Evolutionary conservation across 2,888 invertebrate species (phyloP), one percentile per base, ranked within the genome.

Genomic region (Drosophila antonietae): DNA sequence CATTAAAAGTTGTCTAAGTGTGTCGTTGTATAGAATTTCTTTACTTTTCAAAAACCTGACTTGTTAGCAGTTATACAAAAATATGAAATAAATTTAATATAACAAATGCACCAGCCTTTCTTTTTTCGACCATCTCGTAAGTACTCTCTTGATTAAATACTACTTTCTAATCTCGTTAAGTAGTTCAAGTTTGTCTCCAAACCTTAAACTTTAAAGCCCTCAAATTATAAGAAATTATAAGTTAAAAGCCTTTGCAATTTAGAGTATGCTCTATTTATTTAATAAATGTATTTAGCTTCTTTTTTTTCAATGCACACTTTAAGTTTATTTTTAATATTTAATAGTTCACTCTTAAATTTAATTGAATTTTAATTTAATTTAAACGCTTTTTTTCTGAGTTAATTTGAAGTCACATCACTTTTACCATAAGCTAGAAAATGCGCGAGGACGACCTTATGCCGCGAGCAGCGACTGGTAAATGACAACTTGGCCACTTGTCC

Each of bases 391-490:
- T 44, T 64, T 18, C 5, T 37, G n/a, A 44, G 18, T 28, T 18
- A 12, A 8, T 35, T 47, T 20, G 5, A 18, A 10, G 10, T 31
- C n/a, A n/a, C 5, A n/a, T 49, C 58, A 58, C n/a, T 44, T 67
- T 39, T 28, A 12, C n/a, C 1, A 31, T 37, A 7, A 35, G 33
- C 33, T 35, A 15, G 44, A 43, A 39, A 63, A 52, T 65, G 61
- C 77, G 83, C 64, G 51, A 62, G 41, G 60, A 77, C 66, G 61
- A 88, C 84, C 73, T 70, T 61, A 57, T 72, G 63, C 55, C 75
- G 68, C 75, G 64, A 79, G 55, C 57, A 72, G 68, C 87, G 75
- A 79, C 59, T 73, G 61, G 68, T 77, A 73, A 84, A 74, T 85
- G 84, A 75, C 58, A 74, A 63, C 41, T 65, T 35, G 53, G 72